Conservation (phyloP, 2,113 vertebrate species). For the Zootoca vivipara region DNA sequence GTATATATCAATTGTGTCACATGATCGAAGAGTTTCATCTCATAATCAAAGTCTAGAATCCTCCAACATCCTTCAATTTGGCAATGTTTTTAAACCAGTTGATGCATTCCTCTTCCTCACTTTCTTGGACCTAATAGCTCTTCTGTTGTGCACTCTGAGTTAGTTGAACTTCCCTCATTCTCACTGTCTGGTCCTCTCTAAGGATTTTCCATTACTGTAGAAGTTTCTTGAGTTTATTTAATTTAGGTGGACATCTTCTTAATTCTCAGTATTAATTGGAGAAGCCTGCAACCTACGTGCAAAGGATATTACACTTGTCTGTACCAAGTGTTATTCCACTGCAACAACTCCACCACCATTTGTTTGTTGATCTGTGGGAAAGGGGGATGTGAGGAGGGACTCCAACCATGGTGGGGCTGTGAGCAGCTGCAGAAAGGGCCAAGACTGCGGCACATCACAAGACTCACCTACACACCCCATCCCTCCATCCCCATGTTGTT, state of each 20-base stretch:
- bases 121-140: slow-evolving; percentile 93
- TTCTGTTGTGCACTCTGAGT: slow-evolving; percentile 83
- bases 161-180: slow-evolving; percentile 63
- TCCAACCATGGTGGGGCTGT: no score
- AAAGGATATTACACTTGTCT: no score
- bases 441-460: no score
- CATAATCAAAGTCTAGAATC: slow-evolving; percentile 91
- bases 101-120: slow-evolving; percentile 85
- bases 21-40: slow-evolving; percentile 93
- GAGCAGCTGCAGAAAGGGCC: no score
- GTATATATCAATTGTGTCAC: slow-evolving; percentile 93
- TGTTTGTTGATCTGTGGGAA: no score
- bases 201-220: slow-evolving; percentile 88
- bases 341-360: no score
- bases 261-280: slow-evolving; percentile 94
- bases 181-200: slow-evolving; percentile 84
- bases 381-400: no score
- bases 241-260: slow-evolving; percentile 86
- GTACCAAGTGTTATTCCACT: no score
- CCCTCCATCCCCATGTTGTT: no score
- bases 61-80: slow-evolving; percentile 91
- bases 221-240: slow-evolving; percentile 92
- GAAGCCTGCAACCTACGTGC: slow-evolving; percentile 88
- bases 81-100: slow-evolving; percentile 88
- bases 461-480: no score